Percentiles rank a stretch among this genome's conserved stretches.
Evolutionary conservation across 2,113 vertebrate genomes (phyloP).

Genomic region (Cyprinodon tularosa): DNA sequence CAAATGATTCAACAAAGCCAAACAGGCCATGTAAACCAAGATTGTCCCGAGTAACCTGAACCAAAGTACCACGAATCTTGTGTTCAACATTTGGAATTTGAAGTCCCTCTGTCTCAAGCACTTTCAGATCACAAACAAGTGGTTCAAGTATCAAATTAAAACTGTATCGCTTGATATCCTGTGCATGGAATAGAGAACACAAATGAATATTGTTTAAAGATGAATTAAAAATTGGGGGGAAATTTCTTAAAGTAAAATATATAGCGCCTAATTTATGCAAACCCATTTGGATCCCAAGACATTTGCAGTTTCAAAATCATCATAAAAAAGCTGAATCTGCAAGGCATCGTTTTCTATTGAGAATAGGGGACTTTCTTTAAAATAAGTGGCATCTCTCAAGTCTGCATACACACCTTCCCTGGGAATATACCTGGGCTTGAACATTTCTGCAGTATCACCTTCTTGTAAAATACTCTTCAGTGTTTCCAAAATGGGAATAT

Average conservation of each 20-base stretch:
- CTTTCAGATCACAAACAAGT: too few relatives aligned
- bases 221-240: too few relatives aligned
- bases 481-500: constrained; percentile 24
- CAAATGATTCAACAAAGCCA: too few relatives aligned
- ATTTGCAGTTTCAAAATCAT: too few relatives aligned
- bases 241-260: too few relatives aligned
- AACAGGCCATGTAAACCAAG: constrained; percentile 3
- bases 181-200: too few relatives aligned
- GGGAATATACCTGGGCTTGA: background rate
- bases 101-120: constrained; percentile 19
- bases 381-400: constrained; percentile 3
- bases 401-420: constrained; percentile 8
- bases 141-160: too few relatives aligned
- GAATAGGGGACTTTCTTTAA: constrained; percentile 1
- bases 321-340: constrained; percentile 32
- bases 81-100: constrained; percentile 5
- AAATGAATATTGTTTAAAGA: too few relatives aligned
- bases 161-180: too few relatives aligned
- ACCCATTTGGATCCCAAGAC: too few relatives aligned
- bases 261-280: too few relatives aligned
- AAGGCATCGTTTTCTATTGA: background rate
- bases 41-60: constrained; percentile 23
- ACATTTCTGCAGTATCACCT: background rate
- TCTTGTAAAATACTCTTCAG: constrained; percentile 4
- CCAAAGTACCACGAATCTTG: background rate